Evolutionary conservation across 2,888 invertebrate species (phyloP).

Genomic region (Sceliomorpha sp.): DNA sequence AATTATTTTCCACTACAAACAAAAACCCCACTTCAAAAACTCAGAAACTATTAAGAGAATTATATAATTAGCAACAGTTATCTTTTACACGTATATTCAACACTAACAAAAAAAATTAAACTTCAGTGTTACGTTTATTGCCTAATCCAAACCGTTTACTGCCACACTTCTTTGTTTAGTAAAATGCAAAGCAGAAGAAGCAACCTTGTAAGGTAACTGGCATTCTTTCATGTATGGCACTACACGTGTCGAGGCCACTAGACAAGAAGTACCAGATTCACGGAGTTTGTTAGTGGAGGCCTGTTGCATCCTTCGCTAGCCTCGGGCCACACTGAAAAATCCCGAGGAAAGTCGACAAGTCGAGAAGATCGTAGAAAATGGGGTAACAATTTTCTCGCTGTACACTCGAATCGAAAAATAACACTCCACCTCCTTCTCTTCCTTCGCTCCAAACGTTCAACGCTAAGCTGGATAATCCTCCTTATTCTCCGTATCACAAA

Average conservation of each 20-base stretch:
- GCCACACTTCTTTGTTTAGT: no score
- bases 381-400: constrained; percentile 12
- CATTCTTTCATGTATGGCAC: constrained; percentile 78
- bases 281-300: constrained; percentile 76
- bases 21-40: no score
- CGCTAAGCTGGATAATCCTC: no score
- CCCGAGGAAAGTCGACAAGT: constrained; percentile 33
- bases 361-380: constrained; percentile 20
- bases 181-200: constrained; percentile 38
- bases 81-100: no score
- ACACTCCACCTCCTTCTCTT: neutral
- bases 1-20: no score
- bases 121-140: no score
- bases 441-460: neutral
- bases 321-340: constrained; percentile 70
- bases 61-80: no score
- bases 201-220: constrained; percentile 68
- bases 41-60: no score
- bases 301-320: constrained; percentile 77
- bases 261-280: constrained; percentile 75
- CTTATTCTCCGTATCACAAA: no score
- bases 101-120: no score
- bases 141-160: no score
- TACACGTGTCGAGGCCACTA: constrained; percentile 78
- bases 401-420: constrained; percentile 1